A percentile compares a stretch with the other conserved stretches of the same genome.
phyloP scores from a whole-genome alignment of 2,113 vertebrate species.

The Dicerorhinus sumatrensis region DNA sequence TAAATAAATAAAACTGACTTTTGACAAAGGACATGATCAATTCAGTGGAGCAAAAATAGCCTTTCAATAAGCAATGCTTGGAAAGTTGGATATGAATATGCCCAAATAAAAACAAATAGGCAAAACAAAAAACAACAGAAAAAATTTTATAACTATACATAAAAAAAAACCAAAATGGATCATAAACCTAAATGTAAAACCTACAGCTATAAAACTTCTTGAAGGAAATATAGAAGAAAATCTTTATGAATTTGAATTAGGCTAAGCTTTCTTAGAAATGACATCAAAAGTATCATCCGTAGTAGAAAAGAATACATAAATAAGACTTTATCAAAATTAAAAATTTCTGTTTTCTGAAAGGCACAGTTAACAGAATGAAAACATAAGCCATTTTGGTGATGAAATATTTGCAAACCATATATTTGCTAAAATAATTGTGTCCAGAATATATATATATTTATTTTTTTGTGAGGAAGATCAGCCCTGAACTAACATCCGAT shows the following conservation, averaged over 20 bases:
- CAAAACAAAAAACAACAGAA: neutral
- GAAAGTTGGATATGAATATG: neutral
- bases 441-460: neutral
- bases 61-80: neutral
- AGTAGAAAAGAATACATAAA: neutral
- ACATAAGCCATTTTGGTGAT: neutral
- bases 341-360: neutral
- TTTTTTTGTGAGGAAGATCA: no score
- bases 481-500: no score
- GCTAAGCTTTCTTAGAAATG: neutral
- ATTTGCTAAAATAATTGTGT: neutral
- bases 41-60: neutral
- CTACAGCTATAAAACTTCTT: neutral
- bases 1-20: neutral
- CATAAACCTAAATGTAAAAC: neutral
- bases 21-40: neutral
- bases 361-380: neutral
- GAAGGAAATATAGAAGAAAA: neutral
- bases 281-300: neutral
- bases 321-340: neutral
- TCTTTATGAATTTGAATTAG: neutral
- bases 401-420: neutral
- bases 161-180: neutral
- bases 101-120: slow-evolving; percentile 12
- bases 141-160: neutral